Evolutionary conservation across 2,888 invertebrate genomes (phyloP).

Genomic region (Eristalis intricaria): DNA sequence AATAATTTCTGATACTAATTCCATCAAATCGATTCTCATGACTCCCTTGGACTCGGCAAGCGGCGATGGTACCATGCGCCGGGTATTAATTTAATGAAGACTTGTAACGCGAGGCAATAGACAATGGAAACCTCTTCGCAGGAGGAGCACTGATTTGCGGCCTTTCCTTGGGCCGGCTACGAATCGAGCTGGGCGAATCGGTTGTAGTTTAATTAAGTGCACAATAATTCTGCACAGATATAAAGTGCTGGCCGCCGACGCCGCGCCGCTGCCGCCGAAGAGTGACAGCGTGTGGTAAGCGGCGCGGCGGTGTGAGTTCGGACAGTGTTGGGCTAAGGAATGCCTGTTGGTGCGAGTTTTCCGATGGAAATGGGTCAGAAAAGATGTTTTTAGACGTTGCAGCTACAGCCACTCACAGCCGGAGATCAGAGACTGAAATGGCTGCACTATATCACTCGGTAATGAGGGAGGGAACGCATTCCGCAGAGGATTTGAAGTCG

Average conservation of each 20-base stretch:
- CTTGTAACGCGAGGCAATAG: conserved; percentile 67
- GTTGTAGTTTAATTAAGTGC: conserved; percentile 57
- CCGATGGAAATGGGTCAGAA: background rate
- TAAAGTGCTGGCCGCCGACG: background rate
- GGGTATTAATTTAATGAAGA: conserved; percentile 65
- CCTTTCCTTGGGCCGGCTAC: conserved; percentile 36
- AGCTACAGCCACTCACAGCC: background rate
- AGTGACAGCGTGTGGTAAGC: background rate
- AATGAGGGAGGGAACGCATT: background rate
- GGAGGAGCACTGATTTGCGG: conserved; percentile 44
- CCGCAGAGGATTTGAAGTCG: background rate
- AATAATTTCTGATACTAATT: conserved; percentile 70
- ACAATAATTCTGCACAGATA: conserved; percentile 39
- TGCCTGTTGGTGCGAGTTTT: background rate
- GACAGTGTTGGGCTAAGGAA: background rate
- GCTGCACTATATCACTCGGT: background rate
- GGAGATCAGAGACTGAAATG: background rate
- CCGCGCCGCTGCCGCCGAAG: background rate
- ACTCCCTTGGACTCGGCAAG: conserved; percentile 9
- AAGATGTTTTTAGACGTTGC: conserved; percentile 2
- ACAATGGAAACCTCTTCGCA: conserved; percentile 41
- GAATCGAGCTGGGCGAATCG: conserved; percentile 8
- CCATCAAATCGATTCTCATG: conserved; percentile 64
- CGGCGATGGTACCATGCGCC: conserved; percentile 7
- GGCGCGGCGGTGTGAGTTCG: background rate